phyloP scores from a whole-genome alignment of 2,888 invertebrate species.

The Allophyes oxyacanthae region DNA sequence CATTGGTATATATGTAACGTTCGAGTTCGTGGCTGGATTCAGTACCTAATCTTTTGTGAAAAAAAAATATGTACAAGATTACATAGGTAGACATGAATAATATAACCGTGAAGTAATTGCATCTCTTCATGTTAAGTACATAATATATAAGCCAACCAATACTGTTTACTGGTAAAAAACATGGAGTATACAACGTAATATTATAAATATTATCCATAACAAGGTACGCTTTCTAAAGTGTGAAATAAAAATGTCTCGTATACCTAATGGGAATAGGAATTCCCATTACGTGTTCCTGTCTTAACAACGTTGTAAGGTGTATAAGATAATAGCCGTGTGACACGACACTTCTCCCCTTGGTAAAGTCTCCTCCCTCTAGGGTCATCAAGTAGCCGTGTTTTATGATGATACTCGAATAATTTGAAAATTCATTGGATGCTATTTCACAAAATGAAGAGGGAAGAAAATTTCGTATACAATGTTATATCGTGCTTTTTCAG shows the following conservation, averaged over 20 bases:
- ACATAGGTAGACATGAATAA: too few relatives aligned
- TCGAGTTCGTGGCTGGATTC: too few relatives aligned
- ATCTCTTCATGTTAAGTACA: too few relatives aligned
- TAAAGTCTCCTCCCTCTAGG: conserved; percentile 32
- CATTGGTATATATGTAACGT: too few relatives aligned
- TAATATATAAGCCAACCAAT: too few relatives aligned
- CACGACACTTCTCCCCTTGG: conserved; percentile 45
- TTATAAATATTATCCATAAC: conserved; percentile 2
- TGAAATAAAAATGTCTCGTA: conserved; percentile 29
- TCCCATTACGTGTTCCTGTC: conserved; percentile 33
- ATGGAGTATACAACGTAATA: not conserved
- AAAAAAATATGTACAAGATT: too few relatives aligned
- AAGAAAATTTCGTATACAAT: too few relatives aligned
- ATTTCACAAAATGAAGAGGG: too few relatives aligned
- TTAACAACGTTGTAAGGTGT: conserved; percentile 52
- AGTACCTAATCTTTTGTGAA: too few relatives aligned
- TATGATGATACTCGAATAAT: conserved; percentile 12
- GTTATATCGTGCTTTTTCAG: too few relatives aligned
- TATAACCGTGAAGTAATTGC: too few relatives aligned
- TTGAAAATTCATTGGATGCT: conserved; percentile 5
- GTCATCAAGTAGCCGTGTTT: conserved; percentile 34
- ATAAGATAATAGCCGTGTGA: conserved; percentile 49
- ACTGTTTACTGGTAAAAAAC: too few relatives aligned
- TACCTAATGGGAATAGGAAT: conserved; percentile 28
- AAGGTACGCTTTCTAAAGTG: conserved; percentile 15